Conservation (phyloP, 2,888 invertebrate genomes). For the Leuctra nigra region DNA sequence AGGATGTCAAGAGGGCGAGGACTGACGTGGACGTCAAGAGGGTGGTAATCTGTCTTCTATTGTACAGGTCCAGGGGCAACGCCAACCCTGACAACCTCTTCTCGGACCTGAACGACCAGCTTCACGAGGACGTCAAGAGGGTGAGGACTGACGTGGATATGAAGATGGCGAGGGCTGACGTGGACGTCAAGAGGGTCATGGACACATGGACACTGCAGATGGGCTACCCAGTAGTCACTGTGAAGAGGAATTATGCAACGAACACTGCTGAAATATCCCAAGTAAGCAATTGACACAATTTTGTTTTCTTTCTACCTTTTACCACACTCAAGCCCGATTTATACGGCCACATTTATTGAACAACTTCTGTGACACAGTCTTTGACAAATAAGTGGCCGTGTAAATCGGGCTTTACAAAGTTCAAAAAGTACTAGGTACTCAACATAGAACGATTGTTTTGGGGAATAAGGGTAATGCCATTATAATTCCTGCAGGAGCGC, state of each 20-base stretch:
- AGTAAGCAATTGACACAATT: too few species aligned
- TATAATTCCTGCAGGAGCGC: conserved; percentile 20
- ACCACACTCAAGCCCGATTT: too few species aligned
- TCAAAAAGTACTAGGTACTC: too few species aligned
- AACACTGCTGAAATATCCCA: conserved; percentile 32
- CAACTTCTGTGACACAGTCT: too few species aligned
- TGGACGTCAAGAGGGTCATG: conserved; percentile 55
- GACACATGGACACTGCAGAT: conserved; percentile 68
- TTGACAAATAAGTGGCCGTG: too few species aligned
- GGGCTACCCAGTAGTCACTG: conserved; percentile 59
- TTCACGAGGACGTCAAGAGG: conserved; percentile 32
- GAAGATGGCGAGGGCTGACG: conserved; percentile 42
- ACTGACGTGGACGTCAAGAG: conserved; percentile 28
- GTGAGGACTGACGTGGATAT: conserved; percentile 38
- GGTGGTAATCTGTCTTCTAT: too few species aligned
- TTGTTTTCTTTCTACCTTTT: too few species aligned
- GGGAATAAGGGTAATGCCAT: too few species aligned
- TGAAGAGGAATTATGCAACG: conserved; percentile 47
- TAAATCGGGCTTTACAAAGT: too few species aligned
- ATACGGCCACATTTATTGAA: too few species aligned
- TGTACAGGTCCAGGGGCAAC: conserved; percentile 52
- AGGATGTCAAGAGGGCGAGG: conserved; percentile 35
- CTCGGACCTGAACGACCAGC: conserved; percentile 46
- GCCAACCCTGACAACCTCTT: conserved; percentile 62
- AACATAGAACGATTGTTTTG: too few species aligned